These are phyloP conservation scores for Dichetophora obliterata DNA, from an alignment of 2,888 invertebrate species.

Conservation along the genomic window DNA sequence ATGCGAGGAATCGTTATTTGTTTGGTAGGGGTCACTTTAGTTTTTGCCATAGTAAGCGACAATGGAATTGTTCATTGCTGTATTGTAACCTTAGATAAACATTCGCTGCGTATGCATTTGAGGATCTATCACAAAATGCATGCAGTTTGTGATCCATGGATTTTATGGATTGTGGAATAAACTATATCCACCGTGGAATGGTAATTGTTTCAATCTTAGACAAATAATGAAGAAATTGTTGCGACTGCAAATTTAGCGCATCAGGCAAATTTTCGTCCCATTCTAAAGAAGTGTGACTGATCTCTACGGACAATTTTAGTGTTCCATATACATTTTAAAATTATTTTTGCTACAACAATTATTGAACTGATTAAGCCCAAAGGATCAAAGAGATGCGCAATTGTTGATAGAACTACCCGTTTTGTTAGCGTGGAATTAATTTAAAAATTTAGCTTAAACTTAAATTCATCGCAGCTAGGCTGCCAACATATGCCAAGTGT, in stretches of 20 bases:
- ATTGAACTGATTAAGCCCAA: conserved; percentile 40
- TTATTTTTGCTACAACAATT: conserved; percentile 35
- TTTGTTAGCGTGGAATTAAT: neutral
- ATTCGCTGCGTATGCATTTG: conserved; percentile 23
- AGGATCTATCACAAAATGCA: conserved; percentile 26
- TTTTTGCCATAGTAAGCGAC: neutral
- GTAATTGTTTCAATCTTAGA: too few relatives aligned
- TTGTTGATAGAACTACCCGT: conserved; percentile 32
- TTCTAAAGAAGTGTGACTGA: neutral
- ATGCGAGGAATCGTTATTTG: neutral
- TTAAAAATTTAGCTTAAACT: conserved; percentile 18
- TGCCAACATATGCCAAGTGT: conserved; percentile 34
- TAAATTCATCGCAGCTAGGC: neutral
- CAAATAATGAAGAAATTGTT: neutral
- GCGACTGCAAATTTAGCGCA: neutral
- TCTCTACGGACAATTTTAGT: neutral
- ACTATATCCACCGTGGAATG: conserved; percentile 12
- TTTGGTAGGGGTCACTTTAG: too few relatives aligned
- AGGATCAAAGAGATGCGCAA: conserved; percentile 40
- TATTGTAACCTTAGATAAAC: conserved; percentile 1
- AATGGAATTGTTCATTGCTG: neutral
- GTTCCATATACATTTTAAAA: conserved; percentile 36
- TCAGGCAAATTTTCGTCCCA: neutral
- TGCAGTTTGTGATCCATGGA: conserved; percentile 25
- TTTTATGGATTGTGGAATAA: neutral